phyloP scores from a whole-genome alignment of 2,113 vertebrate genomes.

The Chionomys nivalis region DNA sequence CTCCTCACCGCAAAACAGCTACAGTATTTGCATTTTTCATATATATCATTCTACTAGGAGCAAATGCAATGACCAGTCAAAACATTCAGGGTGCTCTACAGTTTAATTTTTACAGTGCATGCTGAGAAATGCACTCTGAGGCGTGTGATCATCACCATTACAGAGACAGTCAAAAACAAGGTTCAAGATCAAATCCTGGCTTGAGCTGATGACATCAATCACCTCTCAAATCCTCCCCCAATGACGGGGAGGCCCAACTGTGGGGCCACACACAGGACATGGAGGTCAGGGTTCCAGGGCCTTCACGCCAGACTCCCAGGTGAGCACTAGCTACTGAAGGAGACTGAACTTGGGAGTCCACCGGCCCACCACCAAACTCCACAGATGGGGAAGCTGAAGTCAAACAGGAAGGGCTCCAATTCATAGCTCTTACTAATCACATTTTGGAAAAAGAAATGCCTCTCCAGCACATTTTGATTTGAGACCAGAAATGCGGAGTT shows the following conservation, averaged over 20 bases:
- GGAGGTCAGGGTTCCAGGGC: not conserved
- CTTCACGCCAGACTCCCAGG: not conserved
- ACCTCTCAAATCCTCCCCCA: not conserved
- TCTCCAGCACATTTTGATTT: not conserved
- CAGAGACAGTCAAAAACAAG: not conserved
- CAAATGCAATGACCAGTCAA: not conserved
- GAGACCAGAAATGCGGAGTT: not conserved
- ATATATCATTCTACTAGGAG: not conserved
- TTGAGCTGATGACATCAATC: not conserved
- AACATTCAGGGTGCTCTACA: not conserved
- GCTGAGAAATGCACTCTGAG: not conserved
- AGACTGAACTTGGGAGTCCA: not conserved
- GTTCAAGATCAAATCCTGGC: constrained; percentile 23
- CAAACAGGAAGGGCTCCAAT: not conserved
- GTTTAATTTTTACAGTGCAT: not conserved
- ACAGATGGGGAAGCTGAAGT: not conserved
- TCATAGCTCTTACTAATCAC: not conserved
- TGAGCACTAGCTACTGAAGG: not conserved
- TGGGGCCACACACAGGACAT: not conserved
- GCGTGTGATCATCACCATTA: not conserved
- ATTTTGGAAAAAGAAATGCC: not conserved
- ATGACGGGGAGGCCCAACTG: not conserved
- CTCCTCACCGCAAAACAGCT: constrained; percentile 1
- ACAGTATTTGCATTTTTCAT: not conserved
- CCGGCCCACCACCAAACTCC: not conserved